Conservation (phyloP, 2,113 vertebrate species). For the Cnemophilus loriae region DNA sequence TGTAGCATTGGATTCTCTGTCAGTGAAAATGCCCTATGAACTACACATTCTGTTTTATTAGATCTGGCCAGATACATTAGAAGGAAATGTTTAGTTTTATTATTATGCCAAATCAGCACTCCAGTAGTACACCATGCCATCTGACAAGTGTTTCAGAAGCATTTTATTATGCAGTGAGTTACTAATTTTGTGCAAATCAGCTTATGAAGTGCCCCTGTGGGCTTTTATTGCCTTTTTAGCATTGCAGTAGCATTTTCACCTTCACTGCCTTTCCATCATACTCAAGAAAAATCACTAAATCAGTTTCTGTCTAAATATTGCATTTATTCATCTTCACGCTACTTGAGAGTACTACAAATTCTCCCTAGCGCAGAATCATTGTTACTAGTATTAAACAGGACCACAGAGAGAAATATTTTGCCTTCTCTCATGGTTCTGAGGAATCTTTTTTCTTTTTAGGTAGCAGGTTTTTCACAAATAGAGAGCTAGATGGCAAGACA, state of each 20-base stretch:
- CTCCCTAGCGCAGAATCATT: background rate
- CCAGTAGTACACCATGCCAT: background rate
- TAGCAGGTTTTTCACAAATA: background rate
- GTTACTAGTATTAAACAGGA: background rate
- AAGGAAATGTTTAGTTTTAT: background rate
- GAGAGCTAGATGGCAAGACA: background rate
- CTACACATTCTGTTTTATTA: background rate
- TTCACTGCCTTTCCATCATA: background rate
- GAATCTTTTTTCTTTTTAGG: background rate
- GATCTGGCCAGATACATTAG: background rate
- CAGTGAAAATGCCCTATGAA: background rate
- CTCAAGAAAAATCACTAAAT: conserved; percentile 4
- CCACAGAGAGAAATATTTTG: background rate
- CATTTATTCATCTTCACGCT: background rate
- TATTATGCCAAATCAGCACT: background rate
- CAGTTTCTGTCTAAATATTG: background rate
- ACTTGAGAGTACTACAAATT: background rate
- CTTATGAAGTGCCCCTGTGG: background rate
- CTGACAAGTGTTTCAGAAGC: background rate
- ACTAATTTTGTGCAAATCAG: background rate
- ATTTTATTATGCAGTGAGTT: background rate
- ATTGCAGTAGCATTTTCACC: background rate
- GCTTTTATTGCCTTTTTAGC: background rate
- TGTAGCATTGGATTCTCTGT: background rate
- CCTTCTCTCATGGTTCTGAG: background rate